Evolutionary conservation across 64 coral and sea anemone species (phyloP).

Genomic region (Montipora efflorescens): DNA sequence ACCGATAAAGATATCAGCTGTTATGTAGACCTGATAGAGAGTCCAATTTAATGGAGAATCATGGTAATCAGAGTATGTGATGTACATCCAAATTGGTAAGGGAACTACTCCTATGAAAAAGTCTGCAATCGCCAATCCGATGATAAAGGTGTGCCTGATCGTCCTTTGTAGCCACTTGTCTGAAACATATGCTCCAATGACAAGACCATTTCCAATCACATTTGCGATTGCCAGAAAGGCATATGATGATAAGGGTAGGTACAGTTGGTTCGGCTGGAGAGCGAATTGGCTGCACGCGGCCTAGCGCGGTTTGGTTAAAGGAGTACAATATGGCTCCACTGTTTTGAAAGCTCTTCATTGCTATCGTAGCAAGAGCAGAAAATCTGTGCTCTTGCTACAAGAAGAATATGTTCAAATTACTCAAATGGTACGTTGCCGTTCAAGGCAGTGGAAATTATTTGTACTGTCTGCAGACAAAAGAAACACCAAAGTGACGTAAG

Average conservation of each 20-base stretch:
- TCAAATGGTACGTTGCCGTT: too few relatives aligned
- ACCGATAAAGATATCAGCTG: slow-evolving; percentile 63
- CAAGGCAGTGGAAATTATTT: too few relatives aligned
- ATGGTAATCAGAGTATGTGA: neutral
- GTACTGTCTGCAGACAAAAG: too few relatives aligned
- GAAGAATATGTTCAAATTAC: neutral
- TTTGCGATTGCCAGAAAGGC: slow-evolving; percentile 22
- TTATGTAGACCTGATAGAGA: slow-evolving; percentile 71
- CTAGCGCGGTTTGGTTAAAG: neutral
- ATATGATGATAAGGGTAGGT: slow-evolving; percentile 12
- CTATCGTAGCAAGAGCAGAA: neutral
- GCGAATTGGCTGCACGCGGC: neutral
- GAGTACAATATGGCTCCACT: neutral
- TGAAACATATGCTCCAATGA: slow-evolving; percentile 40
- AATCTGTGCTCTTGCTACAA: neutral
- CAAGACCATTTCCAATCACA: slow-evolving; percentile 45
- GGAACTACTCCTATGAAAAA: slow-evolving; percentile 49
- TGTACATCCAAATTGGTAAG: slow-evolving; percentile 63
- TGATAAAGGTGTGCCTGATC: slow-evolving; percentile 44
- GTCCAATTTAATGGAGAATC: neutral
- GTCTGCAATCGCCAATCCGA: slow-evolving; percentile 62
- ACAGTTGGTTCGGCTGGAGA: slow-evolving; percentile 3
- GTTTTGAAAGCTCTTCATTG: neutral
- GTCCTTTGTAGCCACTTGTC: slow-evolving; percentile 26
- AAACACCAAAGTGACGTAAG: too few relatives aligned